Percentiles rank a stretch among this genome's conserved stretches.
Evolutionary conservation across 2,888 invertebrate species (phyloP).

Genomic region (Archips xylosteana): DNA sequence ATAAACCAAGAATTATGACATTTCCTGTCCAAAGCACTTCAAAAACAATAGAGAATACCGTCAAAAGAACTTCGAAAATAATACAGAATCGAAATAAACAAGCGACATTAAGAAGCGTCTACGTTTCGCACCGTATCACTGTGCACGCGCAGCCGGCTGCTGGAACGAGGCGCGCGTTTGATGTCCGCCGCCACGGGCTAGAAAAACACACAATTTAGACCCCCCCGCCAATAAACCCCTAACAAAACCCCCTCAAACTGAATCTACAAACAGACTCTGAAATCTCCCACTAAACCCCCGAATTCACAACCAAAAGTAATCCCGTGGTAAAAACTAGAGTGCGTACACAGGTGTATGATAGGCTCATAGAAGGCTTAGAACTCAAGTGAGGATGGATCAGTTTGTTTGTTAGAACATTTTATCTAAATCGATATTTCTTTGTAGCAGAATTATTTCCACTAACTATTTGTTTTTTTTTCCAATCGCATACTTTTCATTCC

Average conservation of each 20-base stretch:
- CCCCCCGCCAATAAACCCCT: conserved; percentile 41
- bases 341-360: too few species aligned
- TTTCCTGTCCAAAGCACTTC: too few species aligned
- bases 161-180: conserved; percentile 48
- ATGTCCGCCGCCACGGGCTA: conserved; percentile 32
- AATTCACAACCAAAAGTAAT: neutral
- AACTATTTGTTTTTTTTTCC: too few species aligned
- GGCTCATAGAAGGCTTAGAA: too few species aligned
- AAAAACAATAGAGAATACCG: too few species aligned
- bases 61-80: neutral
- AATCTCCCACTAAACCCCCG: neutral
- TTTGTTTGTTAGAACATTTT: too few species aligned
- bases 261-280: neutral
- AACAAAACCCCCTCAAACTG: neutral
- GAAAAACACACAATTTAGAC: conserved; percentile 43
- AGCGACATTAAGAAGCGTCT: neutral
- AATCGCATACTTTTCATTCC: too few species aligned
- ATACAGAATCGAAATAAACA: neutral
- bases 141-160: conserved; percentile 63
- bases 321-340: neutral
- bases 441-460: too few species aligned
- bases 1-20: too few species aligned
- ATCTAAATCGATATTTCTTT: too few species aligned
- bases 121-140: conserved; percentile 60
- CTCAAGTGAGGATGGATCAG: too few species aligned